phyloP scores from a whole-genome alignment of 2,888 invertebrate genomes.

The Coenonympha glycerion region DNA sequence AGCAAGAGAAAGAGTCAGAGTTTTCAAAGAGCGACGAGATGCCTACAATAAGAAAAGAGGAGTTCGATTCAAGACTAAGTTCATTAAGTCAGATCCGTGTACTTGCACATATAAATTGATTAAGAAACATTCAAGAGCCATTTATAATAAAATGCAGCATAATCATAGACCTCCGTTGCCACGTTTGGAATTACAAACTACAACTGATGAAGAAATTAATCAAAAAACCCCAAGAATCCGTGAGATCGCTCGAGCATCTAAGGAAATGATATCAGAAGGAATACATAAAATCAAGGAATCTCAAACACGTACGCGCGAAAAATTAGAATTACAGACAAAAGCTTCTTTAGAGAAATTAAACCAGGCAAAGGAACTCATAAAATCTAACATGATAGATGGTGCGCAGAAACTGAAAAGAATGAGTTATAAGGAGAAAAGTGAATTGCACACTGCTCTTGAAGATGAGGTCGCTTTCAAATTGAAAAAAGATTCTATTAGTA shows the following conservation, averaged over 20 bases:
- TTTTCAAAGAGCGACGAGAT: conserved; percentile 11
- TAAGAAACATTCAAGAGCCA: conserved; percentile 30
- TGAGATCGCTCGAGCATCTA: conserved; percentile 27
- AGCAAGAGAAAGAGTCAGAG: conserved; percentile 26
- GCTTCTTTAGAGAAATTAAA: conserved; percentile 30
- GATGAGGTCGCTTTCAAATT: conserved; percentile 29
- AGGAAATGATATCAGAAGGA: conserved; percentile 30
- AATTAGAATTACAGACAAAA: conserved; percentile 20
- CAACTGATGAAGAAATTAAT: conserved; percentile 14
- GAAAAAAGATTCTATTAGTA: conserved; percentile 42
- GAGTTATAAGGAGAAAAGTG: not conserved
- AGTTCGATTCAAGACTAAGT: conserved; percentile 37
- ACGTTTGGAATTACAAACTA: conserved; percentile 13
- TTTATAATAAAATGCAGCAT: conserved; percentile 27
- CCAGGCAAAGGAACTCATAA: conserved; percentile 27
- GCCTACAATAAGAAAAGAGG: conserved; percentile 27
- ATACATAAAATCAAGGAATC: conserved; percentile 31
- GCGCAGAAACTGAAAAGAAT: conserved; percentile 10
- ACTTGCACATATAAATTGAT: conserved; percentile 40
- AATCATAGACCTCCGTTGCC: conserved; percentile 14
- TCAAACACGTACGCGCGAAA: conserved; percentile 26
- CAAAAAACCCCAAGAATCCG: conserved; percentile 21
- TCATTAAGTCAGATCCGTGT: conserved; percentile 50
- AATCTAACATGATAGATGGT: conserved; percentile 18
- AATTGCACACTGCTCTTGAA: conserved; percentile 8